Evolutionary conservation across 2,888 invertebrate genomes (phyloP).

Genomic region (Tenthredo livida): DNA sequence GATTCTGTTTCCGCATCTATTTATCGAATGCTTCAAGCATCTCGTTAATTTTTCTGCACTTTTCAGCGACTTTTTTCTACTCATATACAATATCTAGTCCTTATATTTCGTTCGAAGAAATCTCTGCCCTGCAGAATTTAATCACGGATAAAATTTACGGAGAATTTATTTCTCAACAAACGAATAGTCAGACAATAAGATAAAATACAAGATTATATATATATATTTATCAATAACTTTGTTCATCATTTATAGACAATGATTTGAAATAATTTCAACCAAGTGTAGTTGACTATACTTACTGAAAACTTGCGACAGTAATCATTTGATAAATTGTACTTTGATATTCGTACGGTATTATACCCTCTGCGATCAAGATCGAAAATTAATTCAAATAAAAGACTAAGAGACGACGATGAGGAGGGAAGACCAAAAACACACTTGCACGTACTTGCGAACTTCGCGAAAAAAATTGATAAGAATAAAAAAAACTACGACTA

Average conservation of each 20-base stretch:
- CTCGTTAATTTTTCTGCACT: neutral
- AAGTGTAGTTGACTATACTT: conserved; percentile 7
- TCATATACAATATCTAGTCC: neutral
- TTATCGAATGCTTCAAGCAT: conserved; percentile 42
- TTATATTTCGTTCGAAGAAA: neutral
- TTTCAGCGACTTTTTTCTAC: neutral
- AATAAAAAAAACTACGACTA: neutral
- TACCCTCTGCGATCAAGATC: neutral
- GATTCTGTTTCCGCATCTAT: conserved; percentile 14
- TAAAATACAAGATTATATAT: neutral
- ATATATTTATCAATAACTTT: conserved; percentile 1
- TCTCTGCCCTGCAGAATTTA: neutral
- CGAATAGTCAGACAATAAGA: neutral
- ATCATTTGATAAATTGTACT: conserved; percentile 27
- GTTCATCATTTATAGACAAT: neutral
- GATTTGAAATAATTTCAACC: neutral
- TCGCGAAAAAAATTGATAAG: neutral
- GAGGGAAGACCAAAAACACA: neutral
- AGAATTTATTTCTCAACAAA: conserved; percentile 25
- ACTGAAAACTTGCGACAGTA: conserved; percentile 13
- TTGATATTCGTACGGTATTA: neutral
- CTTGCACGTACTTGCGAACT: conserved; percentile 4
- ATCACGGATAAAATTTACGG: conserved; percentile 10
- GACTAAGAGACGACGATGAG: neutral
- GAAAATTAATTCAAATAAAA: neutral